Evolutionary conservation across 2,797 vertebrate species (phyloP).

Genomic region (Vespertilio murinus): DNA sequence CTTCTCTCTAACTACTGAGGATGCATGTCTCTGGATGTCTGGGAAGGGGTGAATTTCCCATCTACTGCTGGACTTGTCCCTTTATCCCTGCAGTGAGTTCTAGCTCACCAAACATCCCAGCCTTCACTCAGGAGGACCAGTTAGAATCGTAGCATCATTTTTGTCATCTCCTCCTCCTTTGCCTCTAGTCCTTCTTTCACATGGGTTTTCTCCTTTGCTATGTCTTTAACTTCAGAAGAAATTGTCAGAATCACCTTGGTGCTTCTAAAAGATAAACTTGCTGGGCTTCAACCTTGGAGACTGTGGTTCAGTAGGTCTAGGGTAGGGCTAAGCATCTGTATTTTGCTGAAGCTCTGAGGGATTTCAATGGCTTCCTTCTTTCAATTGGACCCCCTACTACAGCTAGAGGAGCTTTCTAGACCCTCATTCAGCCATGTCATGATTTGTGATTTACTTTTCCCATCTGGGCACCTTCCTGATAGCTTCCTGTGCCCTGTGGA

Average conservation of each 20-base stretch:
- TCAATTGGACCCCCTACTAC: neutral
- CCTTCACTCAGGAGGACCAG: neutral
- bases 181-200: neutral
- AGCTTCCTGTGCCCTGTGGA: neutral
- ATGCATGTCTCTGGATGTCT: neutral
- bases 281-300: neutral
- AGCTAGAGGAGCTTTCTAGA: neutral
- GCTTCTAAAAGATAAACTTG: neutral
- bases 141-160: neutral
- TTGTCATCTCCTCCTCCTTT: neutral
- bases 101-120: neutral
- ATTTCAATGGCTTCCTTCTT: neutral
- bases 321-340: neutral
- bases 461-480: neutral
- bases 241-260: neutral
- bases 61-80: neutral
- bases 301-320: neutral
- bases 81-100: neutral
- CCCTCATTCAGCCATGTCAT: neutral
- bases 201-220: neutral
- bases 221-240: neutral
- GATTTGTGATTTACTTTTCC: neutral
- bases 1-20: neutral
- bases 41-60: neutral
- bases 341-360: neutral